Evolutionary conservation across 2,113 vertebrate genomes (phyloP).

Genomic region (Hylia prasina): DNA sequence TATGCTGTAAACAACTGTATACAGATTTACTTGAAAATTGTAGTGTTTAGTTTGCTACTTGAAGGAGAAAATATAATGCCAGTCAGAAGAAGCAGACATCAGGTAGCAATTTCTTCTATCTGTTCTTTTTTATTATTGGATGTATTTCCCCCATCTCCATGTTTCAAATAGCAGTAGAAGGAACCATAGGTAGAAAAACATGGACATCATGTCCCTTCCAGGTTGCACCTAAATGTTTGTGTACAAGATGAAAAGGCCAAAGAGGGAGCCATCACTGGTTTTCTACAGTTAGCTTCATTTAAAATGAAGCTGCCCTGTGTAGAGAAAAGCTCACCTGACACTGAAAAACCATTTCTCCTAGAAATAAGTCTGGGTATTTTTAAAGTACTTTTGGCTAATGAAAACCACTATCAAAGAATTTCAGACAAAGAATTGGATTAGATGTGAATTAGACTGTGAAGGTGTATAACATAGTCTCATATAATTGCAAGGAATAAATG

Average conservation of each 20-base stretch:
- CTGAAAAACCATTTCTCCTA: background rate
- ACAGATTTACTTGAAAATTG: background rate
- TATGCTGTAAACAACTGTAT: background rate
- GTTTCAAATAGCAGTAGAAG: background rate
- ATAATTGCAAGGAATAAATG: background rate
- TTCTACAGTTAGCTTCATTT: background rate
- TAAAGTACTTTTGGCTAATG: background rate
- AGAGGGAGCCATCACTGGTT: background rate
- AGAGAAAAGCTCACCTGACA: background rate
- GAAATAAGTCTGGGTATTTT: background rate
- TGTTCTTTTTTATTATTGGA: background rate
- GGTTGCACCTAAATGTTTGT: background rate
- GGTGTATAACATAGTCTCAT: background rate
- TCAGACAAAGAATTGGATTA: background rate
- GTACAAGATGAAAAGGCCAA: background rate
- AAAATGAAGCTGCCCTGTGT: background rate
- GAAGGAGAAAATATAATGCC: background rate
- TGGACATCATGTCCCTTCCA: background rate
- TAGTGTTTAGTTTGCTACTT: background rate
- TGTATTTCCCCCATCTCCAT: background rate
- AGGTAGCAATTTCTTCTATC: background rate
- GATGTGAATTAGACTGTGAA: background rate
- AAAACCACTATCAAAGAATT: background rate
- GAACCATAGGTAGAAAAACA: background rate
- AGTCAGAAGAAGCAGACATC: background rate